Conservation (phyloP, 1,140 invertebrate species). For the Forficula auricularia region DNA sequence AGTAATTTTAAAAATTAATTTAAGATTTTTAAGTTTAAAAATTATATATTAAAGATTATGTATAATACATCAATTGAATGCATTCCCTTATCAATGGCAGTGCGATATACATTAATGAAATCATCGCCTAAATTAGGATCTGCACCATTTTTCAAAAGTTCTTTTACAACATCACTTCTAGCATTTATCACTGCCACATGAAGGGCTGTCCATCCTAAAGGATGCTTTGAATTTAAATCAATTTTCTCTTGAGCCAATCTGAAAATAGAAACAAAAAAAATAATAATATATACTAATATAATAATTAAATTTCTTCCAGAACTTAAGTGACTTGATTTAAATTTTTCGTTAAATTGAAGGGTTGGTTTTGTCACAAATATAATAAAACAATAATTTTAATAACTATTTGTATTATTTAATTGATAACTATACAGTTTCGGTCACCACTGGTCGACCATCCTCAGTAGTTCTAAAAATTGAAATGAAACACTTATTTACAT, state of each 20-base stretch:
- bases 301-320: conserved; percentile 9
- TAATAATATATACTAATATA: conserved; percentile 16
- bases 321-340: conserved; percentile 1
- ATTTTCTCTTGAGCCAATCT: conserved; percentile 23
- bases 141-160: conserved; percentile 55
- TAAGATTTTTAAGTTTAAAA: too few relatives aligned
- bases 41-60: background rate
- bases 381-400: conserved; percentile 8
- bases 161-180: conserved; percentile 39
- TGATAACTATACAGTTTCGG: too few relatives aligned
- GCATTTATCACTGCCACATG: conserved; percentile 70
- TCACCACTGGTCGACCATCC: too few relatives aligned
- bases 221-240: conserved; percentile 44
- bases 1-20: conserved; percentile 14
- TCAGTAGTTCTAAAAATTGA: too few relatives aligned
- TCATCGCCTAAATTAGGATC: conserved; percentile 63
- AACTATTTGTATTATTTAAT: too few relatives aligned
- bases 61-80: conserved; percentile 35
- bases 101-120: conserved; percentile 51
- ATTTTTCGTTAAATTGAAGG: conserved; percentile 4
- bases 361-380: conserved; percentile 6
- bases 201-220: conserved; percentile 69
- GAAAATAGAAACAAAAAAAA: conserved; percentile 10
- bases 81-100: conserved; percentile 34
- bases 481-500: too few relatives aligned